Evolutionary conservation across 2,797 vertebrate species (phyloP), one percentile per base, ranked within the genome.

Genomic region (Alca torda): DNA sequence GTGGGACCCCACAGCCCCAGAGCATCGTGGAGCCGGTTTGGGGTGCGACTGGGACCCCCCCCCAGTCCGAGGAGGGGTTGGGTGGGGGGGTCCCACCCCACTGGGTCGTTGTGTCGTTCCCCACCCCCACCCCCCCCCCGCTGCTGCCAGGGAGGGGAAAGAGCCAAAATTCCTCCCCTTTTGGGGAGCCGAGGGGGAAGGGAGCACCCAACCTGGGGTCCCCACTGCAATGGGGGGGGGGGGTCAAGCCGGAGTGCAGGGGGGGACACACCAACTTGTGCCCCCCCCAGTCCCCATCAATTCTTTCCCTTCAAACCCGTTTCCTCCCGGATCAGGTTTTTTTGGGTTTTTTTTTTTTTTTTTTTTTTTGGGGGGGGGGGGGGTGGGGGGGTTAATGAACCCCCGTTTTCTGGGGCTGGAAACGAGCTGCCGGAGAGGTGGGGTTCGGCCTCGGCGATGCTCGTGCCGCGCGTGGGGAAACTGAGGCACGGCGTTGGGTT

Each of bases 231-330:
- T 77, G 14, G 41, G n/a, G n/a, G n/a, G 43, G 4, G 4, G 57
- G 56, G 35, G 35, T 16, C 13, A 48, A 43, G 75, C 37, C 2
- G 4, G 53, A 30, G 43, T n/a, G n/a, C n/a, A n/a, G n/a, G n/a
- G n/a, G n/a, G n/a, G 41, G 41, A 41, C 41, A 10, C 23, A 4
- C n/a, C 51, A n/a, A 13, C n/a, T 13, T 9, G 5, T 3, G 1
- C 54, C 63, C 54, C 48, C 16, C n/a, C n/a, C n/a, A n/a, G 4
- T 26, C 63, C 54, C 48, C 16, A 4, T 26, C 15, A 16, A 13
- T 23, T 43, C 43, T 7, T 39, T 17, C 45, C 31, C 16, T 65
- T 65, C 45, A 45, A n/a, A 35, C 18, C 54, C 64, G 1, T 33
- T 69, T 61, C 56, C 26, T 41, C n/a, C n/a, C 7, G 7, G 54